Conservation (phyloP, 2,113 vertebrate species). For the Gallinago media region DNA sequence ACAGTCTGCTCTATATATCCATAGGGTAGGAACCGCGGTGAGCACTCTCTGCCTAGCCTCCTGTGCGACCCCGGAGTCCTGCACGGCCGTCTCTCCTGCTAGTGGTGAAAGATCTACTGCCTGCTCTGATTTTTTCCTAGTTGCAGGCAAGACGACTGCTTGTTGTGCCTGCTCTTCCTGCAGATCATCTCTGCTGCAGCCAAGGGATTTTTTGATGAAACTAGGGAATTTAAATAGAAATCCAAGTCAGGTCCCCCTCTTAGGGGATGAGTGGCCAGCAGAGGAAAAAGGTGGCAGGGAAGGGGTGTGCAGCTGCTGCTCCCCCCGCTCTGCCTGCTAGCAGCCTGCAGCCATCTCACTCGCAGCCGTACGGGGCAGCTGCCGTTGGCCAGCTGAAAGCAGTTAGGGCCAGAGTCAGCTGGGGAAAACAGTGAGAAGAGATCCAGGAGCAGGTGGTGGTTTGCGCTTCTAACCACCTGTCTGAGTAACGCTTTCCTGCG, state of each 20-base stretch:
- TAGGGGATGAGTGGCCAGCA: rapidly evolving
- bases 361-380: not conserved
- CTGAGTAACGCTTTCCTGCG: not conserved
- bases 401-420: conserved; percentile 6
- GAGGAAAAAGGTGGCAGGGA: rapidly evolving
- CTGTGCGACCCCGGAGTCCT: rapidly evolving
- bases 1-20: not conserved
- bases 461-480: conserved; percentile 27
- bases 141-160: rapidly evolving
- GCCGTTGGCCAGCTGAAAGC: conserved; percentile 28
- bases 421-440: not conserved
- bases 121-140: rapidly evolving
- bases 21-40: rapidly evolving
- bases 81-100: rapidly evolving
- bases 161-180: not conserved
- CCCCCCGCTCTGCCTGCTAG: not conserved
- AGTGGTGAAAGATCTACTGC: rapidly evolving
- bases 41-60: not conserved
- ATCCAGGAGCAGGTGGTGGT: conserved; percentile 54
- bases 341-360: not conserved
- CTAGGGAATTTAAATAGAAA: not conserved
- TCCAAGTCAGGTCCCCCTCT: not conserved
- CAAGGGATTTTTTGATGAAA: not conserved
- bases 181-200: not conserved
- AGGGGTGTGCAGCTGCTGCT: not conserved